These are phyloP conservation scores for Tineola bisselliella DNA, from an alignment of 2,888 invertebrate genomes.

Conservation along the genomic window DNA sequence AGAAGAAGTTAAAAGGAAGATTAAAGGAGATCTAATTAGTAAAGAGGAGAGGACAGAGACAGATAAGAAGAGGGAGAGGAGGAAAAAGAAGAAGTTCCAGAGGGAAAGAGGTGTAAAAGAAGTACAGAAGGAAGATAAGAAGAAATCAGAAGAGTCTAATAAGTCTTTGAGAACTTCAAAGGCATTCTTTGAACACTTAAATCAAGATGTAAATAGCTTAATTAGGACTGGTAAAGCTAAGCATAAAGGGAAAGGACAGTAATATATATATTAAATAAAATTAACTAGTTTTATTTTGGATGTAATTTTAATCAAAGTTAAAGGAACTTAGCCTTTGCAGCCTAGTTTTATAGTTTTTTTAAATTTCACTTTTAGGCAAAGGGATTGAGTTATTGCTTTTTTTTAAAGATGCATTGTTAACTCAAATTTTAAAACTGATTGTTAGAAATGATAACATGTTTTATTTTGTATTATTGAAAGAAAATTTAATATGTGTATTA, in stretches of 20 bases:
- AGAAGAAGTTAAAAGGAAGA: slow-evolving; percentile 82
- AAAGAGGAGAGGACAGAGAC: slow-evolving; percentile 84
- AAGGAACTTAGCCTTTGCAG: too few relatives aligned
- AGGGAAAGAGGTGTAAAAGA: slow-evolving; percentile 48
- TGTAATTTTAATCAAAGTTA: too few relatives aligned
- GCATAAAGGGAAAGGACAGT: slow-evolving; percentile 16
- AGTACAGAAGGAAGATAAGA: slow-evolving; percentile 49
- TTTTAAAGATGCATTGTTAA: too few relatives aligned
- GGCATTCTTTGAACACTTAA: slow-evolving; percentile 86
- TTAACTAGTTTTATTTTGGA: not conserved
- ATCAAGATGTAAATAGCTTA: slow-evolving; percentile 72
- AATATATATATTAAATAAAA: not conserved
- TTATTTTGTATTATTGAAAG: too few relatives aligned
- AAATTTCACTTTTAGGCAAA: too few relatives aligned
- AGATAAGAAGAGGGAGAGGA: slow-evolving; percentile 88
- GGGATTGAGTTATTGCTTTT: too few relatives aligned
- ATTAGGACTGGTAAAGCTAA: slow-evolving; percentile 38
- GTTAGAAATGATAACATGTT: too few relatives aligned
- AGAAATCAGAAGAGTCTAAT: slow-evolving; percentile 68
- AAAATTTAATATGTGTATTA: too few relatives aligned
- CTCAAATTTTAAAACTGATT: too few relatives aligned
- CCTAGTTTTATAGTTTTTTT: too few relatives aligned
- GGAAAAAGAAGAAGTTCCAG: slow-evolving; percentile 86
- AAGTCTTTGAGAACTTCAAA: slow-evolving; percentile 73
- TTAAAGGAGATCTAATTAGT: slow-evolving; percentile 64